Evolutionary conservation across 2,888 invertebrate genomes (phyloP), one percentile per base, ranked within the genome.

Genomic region (Drosophila prostipennis): DNA sequence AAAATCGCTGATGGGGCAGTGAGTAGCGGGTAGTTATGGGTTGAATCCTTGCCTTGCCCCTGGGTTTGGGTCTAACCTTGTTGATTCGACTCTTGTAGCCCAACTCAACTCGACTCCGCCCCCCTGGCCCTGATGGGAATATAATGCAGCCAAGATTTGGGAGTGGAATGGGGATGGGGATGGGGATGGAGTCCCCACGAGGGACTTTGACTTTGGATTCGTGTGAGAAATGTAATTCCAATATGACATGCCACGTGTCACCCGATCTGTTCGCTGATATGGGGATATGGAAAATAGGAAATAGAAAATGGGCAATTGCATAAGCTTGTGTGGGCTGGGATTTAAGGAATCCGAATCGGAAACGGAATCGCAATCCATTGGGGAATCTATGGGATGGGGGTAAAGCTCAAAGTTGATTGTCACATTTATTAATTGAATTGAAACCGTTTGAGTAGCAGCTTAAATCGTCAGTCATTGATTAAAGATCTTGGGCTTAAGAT

Each of bases 161-260:
- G 39, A 11, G 7, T 29, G 7, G 26, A 1, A 26, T 26, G 26
- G 26, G 29, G 7, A 29, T 29, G 29, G 29, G 29, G 29, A 29
- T 29, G 29, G 29, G 43, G 36, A n/a, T n/a, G n/a, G 14, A 36
- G 13, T 13, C 23, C 26, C 61, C 61, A 34, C n/a, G 46, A 40
- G 64, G 65, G 42, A 53, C 39, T 53, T 65, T 67, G 68, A 67
- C 68, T 67, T 53, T 67, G 68, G 68, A 29, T 68, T 65, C 54
- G 65, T 65, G 65, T 65, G 65, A 68, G 68, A 68, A 54, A 65
- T 68, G 67, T 65, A 65, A 65, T 65, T 65, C 39, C 65, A 68
- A 65, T 65, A 68, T 65, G 65, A 65, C 65, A 65, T 65, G 65
- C 68, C 65, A 65, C 68, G 65, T 65, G 65, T 65, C 68, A 68